phyloP scores from a whole-genome alignment of 2,888 invertebrate genomes.

The Heliconius cydno region DNA sequence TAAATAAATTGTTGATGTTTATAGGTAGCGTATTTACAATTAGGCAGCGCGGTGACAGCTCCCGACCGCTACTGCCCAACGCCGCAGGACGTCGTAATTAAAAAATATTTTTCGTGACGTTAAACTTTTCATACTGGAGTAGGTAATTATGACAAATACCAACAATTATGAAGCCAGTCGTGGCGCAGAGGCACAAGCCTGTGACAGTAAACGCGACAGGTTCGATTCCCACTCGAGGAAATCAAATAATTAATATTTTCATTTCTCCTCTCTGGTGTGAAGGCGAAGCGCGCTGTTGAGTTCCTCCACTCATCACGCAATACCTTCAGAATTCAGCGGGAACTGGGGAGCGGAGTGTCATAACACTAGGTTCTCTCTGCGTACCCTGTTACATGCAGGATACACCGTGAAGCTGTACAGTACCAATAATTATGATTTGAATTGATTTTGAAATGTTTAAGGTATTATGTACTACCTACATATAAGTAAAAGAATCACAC shows the following conservation, averaged over 20 bases:
- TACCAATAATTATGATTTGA: too few relatives aligned
- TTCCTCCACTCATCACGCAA: too few relatives aligned
- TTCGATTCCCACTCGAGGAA: too few relatives aligned
- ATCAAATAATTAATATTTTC: too few relatives aligned
- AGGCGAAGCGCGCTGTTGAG: too few relatives aligned
- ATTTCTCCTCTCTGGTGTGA: too few relatives aligned
- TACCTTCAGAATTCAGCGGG: too few relatives aligned
- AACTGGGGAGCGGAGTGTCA: too few relatives aligned
- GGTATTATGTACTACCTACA: background rate
- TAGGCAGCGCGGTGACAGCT: constrained; percentile 78
- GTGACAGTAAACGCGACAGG: too few relatives aligned
- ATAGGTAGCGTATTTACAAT: constrained; percentile 81
- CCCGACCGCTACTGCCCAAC: constrained; percentile 71
- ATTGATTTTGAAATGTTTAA: background rate
- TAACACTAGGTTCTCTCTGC: too few relatives aligned
- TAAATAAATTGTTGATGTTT: constrained; percentile 80
- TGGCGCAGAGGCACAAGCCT: too few relatives aligned
- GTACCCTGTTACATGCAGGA: too few relatives aligned
- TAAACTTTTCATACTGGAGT: background rate
- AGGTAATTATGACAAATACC: constrained; percentile 24
- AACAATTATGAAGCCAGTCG: background rate
- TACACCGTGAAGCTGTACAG: background rate
- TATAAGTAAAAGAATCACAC: constrained; percentile 47
- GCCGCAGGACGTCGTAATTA: constrained; percentile 71
- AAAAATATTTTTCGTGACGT: constrained; percentile 54